phyloP scores from a whole-genome alignment of 2,113 vertebrate genomes.

The Cyprinus carpio region DNA sequence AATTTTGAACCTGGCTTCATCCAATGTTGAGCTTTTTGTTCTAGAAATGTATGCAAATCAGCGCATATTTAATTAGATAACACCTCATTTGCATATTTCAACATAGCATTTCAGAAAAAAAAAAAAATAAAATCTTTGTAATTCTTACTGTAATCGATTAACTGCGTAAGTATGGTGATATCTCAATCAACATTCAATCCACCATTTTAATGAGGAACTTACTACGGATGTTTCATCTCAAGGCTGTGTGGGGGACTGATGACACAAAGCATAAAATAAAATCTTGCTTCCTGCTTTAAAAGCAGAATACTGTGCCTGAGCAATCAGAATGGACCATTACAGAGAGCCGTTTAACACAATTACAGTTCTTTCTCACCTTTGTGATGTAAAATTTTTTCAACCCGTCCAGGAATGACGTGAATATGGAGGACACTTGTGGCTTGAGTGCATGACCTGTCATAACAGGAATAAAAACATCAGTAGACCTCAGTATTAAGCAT shows the following conservation, averaged over 20 bases:
- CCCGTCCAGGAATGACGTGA: constrained; percentile 97
- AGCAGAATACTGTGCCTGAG: background rate
- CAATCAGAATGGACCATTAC: background rate
- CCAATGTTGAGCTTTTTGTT: no score
- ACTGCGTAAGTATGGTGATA: no score
- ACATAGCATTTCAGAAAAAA: no score
- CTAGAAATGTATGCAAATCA: no score
- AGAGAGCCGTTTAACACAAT: background rate
- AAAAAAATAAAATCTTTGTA: no score
- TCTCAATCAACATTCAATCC: background rate
- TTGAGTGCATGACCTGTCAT: constrained; percentile 93
- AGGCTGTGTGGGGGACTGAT: background rate
- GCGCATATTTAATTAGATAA: no score
- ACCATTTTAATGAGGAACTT: background rate
- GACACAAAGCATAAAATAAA: background rate
- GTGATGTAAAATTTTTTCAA: constrained; percentile 99
- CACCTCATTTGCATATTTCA: no score
- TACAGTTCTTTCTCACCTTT: constrained; percentile 79
- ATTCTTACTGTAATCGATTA: no score
- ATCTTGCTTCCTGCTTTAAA: background rate
- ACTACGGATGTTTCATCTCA: background rate
- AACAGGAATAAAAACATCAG: constrained; percentile 9
- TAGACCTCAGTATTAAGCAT: background rate
- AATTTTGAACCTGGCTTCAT: no score
- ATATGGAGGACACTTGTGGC: constrained; percentile 97